Base-by-base conservation (phyloP, 2,888 invertebrate genomes). In the Petrophora chlorosata region DNA sequence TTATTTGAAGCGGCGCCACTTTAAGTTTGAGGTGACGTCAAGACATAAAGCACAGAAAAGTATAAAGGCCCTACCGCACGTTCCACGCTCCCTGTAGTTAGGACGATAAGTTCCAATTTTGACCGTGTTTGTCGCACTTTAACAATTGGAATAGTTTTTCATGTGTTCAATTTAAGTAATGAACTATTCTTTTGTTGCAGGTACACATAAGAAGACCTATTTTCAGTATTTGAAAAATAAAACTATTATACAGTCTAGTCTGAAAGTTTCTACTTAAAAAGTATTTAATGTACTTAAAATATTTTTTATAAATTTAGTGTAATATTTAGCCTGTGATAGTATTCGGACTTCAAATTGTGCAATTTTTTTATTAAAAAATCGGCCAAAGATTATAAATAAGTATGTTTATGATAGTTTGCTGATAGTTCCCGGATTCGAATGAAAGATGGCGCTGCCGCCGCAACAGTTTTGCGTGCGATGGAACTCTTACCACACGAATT, bases 401-500 rank as follows among this genome's bases (percentile, higher is more conserved):
- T 17, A 61, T 59, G 52, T 45, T 53, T 71, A 43, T 47, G 23
- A 36, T 54, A 46, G 22, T 48, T 38, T 53, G 36, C 9, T 35
- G 29, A 50, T 61, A 64, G 67, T 67, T 50, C 41, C 35, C 47
- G 57, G 48, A 53, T 55, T 9, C 39, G 26, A 23, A 45, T 17
- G 54, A 54, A 79, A 85, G 71, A 90, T 90, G 91, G 87, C 91
- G 75, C 44, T 85, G 19, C 85, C 91, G 2, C 92, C 92, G 49
- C 93, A 93, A 71, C 92, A 94, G 88, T 94, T 94, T 63, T 94
- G 94, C 73, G 93, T 96, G 35, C 91, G 95, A 70, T 96, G 95
- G 96, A 95, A 95, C 79, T 95, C 95, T 63, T 95, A 95, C 79
- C 95, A 95, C 72, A 93, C 94, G 26, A 95, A 95, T 74, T 91